Conservation (phyloP, 2,797 vertebrate genomes). For the Pyrocephalus nanus region DNA sequence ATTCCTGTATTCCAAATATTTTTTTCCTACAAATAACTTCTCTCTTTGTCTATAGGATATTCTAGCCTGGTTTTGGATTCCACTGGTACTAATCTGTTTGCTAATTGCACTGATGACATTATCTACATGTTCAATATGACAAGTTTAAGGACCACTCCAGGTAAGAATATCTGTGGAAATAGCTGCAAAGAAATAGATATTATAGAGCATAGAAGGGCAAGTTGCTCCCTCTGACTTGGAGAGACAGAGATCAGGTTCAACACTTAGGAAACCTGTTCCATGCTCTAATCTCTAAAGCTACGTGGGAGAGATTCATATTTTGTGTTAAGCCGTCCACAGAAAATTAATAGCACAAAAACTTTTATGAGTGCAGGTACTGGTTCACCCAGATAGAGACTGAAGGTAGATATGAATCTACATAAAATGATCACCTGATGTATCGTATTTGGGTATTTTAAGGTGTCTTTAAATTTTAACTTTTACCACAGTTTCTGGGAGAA, state of each 20-base stretch:
- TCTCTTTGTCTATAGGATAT: constrained; percentile 81
- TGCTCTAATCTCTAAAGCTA: not conserved
- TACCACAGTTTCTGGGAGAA: not conserved
- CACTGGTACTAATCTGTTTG: constrained; percentile 85
- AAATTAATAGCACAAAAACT: not conserved
- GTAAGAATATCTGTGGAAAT: constrained; percentile 69
- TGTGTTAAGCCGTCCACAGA: not conserved
- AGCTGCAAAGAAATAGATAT: not conserved
- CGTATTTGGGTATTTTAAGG: not conserved
- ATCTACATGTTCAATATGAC: constrained; percentile 94
- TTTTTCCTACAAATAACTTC: not conserved
- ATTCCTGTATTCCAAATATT: not conserved
- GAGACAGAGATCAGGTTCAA: not conserved
- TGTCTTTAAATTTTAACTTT: not conserved
- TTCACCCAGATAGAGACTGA: not conserved
- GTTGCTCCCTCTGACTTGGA: not conserved
- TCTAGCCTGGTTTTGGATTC: constrained; percentile 92
- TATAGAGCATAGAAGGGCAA: not conserved
- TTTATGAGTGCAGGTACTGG: not conserved
- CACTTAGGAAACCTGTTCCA: not conserved
- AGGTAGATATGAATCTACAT: not conserved
- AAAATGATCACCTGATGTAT: not conserved
- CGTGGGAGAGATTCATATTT: not conserved
- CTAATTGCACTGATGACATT: constrained; percentile 94
- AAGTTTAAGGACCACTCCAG: constrained; percentile 85